phyloP scores from a whole-genome alignment of 1,140 invertebrate genomes.

The Drosophila cardini region DNA sequence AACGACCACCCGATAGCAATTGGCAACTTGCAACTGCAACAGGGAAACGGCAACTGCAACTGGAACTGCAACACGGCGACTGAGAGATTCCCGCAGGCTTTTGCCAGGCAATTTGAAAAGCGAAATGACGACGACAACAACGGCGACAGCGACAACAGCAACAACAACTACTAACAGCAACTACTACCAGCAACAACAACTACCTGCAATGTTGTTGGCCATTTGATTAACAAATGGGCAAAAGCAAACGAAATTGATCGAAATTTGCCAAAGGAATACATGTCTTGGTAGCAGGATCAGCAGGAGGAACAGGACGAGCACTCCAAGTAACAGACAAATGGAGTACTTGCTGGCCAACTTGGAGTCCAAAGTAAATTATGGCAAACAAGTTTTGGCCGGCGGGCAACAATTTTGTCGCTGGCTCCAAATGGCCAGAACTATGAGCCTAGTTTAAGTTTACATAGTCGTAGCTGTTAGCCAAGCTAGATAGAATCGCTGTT shows the following conservation, averaged over 20 bases:
- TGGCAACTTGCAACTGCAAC: slow-evolving; percentile 43
- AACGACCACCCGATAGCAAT: slow-evolving; percentile 50
- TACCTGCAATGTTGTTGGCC: slow-evolving; percentile 71
- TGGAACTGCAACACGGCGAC: too few species aligned
- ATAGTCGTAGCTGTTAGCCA: slow-evolving; percentile 15
- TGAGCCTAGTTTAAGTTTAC: slow-evolving; percentile 8
- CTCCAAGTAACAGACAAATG: not conserved
- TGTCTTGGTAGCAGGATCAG: slow-evolving; percentile 10
- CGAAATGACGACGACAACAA: slow-evolving; percentile 75
- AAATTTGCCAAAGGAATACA: slow-evolving; percentile 75
- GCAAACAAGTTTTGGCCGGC: slow-evolving; percentile 82
- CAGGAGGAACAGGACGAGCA: slow-evolving; percentile 13
- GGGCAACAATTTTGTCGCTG: slow-evolving; percentile 82
- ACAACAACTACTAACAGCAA: slow-evolving; percentile 34
- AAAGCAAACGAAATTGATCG: slow-evolving; percentile 83
- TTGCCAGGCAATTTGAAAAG: slow-evolving; percentile 76
- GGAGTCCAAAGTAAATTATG: slow-evolving; percentile 78
- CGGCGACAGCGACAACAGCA: slow-evolving; percentile 39
- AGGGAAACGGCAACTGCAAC: slow-evolving; percentile 29
- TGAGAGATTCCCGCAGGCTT: slow-evolving; percentile 65
- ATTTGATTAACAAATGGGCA: slow-evolving; percentile 82
- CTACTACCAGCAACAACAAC: slow-evolving; percentile 39
- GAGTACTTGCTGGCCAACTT: slow-evolving; percentile 28
- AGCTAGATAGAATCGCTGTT: slow-evolving; percentile 36
- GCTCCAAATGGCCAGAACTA: not conserved